Conservation (phyloP, 2,888 invertebrate species). For the Paralinhomoeus sp. region DNA sequence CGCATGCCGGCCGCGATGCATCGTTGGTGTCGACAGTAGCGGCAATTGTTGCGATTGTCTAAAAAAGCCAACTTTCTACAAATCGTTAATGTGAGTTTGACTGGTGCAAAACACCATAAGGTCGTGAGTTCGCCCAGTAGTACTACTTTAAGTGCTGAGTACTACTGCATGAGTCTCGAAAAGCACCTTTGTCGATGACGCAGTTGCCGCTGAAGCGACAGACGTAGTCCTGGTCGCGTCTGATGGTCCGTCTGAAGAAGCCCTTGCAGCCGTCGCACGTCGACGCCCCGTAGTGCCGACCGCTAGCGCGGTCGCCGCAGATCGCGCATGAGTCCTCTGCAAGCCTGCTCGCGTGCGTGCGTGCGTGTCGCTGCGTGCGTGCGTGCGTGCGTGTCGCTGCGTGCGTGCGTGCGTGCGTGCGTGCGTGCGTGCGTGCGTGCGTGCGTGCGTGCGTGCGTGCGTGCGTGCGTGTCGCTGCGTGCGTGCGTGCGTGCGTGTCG, state of each 20-base stretch:
- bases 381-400: no score
- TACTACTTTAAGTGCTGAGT: neutral
- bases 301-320: slow-evolving; percentile 16
- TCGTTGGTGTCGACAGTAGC: neutral
- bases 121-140: neutral
- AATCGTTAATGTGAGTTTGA: neutral
- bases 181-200: slow-evolving; percentile 19
- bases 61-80: no score
- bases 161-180: neutral
- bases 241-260: slow-evolving; percentile 22
- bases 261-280: slow-evolving; percentile 9
- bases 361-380: no score
- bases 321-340: no score
- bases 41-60: neutral
- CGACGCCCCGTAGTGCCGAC: slow-evolving; percentile 15
- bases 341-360: no score
- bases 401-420: no score
- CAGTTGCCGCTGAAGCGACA: slow-evolving; percentile 20
- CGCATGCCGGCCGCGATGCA: neutral
- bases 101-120: no score
- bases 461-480: no score
- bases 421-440: no score
- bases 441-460: no score
- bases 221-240: slow-evolving; percentile 18
- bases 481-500: no score